phyloP scores from a whole-genome alignment of 2,113 vertebrate species.

The Hyaena hyaena region DNA sequence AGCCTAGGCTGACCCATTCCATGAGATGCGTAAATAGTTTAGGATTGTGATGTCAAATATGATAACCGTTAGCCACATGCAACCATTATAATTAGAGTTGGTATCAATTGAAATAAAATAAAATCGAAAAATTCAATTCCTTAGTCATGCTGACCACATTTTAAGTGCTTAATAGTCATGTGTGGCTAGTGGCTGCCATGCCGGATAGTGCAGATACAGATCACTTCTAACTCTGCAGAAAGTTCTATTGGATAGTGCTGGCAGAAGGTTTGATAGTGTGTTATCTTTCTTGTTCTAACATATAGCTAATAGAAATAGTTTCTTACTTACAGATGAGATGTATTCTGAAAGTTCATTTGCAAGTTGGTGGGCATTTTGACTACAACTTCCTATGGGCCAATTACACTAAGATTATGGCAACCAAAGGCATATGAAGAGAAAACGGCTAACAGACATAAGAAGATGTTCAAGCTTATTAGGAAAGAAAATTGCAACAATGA shows the following conservation, averaged over 20 bases:
- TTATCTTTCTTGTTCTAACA: background rate
- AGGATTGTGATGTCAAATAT: background rate
- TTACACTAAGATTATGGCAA: background rate
- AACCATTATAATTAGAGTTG: background rate
- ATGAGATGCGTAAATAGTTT: background rate
- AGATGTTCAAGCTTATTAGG: background rate
- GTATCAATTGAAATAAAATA: background rate
- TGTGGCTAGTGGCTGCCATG: too few species aligned
- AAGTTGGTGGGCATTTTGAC: background rate
- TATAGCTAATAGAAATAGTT: background rate
- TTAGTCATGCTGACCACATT: background rate
- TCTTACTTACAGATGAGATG: background rate
- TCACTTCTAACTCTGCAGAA: background rate
- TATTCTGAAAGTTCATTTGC: background rate
- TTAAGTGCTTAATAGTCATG: background rate
- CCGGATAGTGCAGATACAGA: background rate
- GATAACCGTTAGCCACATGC: background rate
- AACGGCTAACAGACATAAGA: background rate
- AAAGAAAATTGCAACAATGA: background rate
- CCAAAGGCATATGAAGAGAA: background rate
- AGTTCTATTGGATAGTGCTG: background rate
- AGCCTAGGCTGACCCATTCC: background rate
- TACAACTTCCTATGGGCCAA: background rate
- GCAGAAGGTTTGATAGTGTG: background rate
- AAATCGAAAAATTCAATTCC: background rate